Base-by-base conservation (phyloP, 2,113 vertebrate species). In the Coreoperca whiteheadi region DNA sequence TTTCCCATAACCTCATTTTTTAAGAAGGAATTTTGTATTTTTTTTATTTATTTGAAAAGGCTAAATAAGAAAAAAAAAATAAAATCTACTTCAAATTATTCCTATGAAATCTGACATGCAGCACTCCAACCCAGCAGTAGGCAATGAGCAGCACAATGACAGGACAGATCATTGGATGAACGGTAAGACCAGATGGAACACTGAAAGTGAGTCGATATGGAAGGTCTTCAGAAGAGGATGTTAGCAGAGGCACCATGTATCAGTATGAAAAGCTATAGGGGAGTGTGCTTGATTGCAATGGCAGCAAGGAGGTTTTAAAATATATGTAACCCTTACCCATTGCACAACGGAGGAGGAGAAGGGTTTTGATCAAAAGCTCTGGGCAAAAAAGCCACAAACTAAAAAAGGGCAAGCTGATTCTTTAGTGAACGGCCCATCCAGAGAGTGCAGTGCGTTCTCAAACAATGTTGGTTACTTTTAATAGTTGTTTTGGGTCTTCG, bases 121-220 rank as follows among this genome's bases (percentile, higher is more conserved):
- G 80, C 53, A 30, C 84, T 86, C 84, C 90, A 87, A 92, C 70
- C 83, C 54, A 30, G 37, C 28, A 86, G 69, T 0, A 14, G 41
- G 59, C 74, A 64, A 74, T 66, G 75, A 79, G 74, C 74, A 79
- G 83, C 83, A 80, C 67, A 69, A 64, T 54, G 82, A 77, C 30
- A 56, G 59, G 82, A 74, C 25, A 50, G 64, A 51, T 18, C 18
- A 54, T 50, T 41, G 46, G 53, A 51, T 69, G 66, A 75, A 73
- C 83, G 65, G 48, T 25, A 48, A 71, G 79, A 83, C 15, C 54
- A 53, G 56, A 68, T 82, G 71, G 14, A 56, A 63, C 74, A 82
- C 59, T 83, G 37, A 50, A 57, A 34, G 59, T 43, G 61, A 30
- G 16, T n/a, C 46, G 59, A 54, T 25, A 20, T 61, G 39, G 2